Percentiles rank a stretch among this genome's conserved stretches.
Conservation (phyloP, 2,888 invertebrate species). For the Agrotis puta region DNA sequence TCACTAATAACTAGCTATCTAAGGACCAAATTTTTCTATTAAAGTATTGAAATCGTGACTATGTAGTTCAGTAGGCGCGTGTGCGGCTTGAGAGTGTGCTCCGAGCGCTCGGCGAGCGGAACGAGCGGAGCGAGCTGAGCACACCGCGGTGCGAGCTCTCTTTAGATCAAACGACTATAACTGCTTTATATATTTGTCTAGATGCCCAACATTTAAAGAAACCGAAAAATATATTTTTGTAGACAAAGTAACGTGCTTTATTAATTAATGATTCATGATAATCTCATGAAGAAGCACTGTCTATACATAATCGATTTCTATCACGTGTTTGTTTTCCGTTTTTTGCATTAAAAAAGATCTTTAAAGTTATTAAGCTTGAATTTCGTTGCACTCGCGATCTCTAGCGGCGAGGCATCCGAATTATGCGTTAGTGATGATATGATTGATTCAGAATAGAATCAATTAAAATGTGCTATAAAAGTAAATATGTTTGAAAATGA, state of each 20-base stretch:
- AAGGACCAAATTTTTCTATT: slow-evolving; percentile 69
- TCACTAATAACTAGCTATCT: slow-evolving; percentile 61
- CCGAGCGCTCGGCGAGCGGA: slow-evolving; percentile 2
- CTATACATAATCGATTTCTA: slow-evolving; percentile 49
- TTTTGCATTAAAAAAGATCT: slow-evolving; percentile 49
- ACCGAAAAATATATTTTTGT: slow-evolving; percentile 56
- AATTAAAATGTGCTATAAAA: background rate
- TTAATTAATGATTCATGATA: slow-evolving; percentile 25
- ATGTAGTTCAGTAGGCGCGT: slow-evolving; percentile 28
- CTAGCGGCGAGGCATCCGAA: slow-evolving; percentile 28
- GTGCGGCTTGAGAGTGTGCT: slow-evolving; percentile 1
- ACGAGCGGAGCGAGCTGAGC: slow-evolving; percentile 15
- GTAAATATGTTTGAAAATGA: background rate
- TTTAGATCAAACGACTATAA: slow-evolving; percentile 33
- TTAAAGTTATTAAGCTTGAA: slow-evolving; percentile 51
- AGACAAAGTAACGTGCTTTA: slow-evolving; percentile 44
- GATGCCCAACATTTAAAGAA: slow-evolving; percentile 46
- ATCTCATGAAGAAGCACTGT: slow-evolving; percentile 35
- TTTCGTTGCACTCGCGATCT: slow-evolving; percentile 43
- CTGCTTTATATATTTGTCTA: slow-evolving; percentile 49
- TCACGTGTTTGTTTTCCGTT: slow-evolving; percentile 47
- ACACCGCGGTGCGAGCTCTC: slow-evolving; percentile 14
- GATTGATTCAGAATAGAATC: slow-evolving; percentile 4
- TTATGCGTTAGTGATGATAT: background rate
- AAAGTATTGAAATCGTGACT: slow-evolving; percentile 54